Evolutionary conservation across 1,140 invertebrate species (phyloP), one percentile per base, ranked within the genome.

Genomic region (Cyphomyrmex costatus): DNA sequence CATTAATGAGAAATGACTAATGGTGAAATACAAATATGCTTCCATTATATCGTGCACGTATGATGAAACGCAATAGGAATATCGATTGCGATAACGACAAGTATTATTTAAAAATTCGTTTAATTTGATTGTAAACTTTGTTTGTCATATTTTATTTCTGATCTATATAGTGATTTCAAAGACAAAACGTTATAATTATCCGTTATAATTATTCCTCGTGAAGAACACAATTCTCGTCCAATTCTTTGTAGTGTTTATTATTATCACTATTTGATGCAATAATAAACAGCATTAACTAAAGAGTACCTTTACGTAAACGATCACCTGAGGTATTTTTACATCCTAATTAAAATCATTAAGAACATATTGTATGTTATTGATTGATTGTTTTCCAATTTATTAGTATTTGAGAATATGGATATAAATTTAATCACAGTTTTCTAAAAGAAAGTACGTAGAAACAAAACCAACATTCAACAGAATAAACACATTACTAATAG

Each of bases 1-100:
- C 46, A 33, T 74, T 83, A 74, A 74, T 74, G 79, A 24, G 68
- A 74, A 61, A 83, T 61, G 68, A 74, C 27, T 83, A 74, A 83
- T 74, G 36, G 68, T 30, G 68, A 73, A 46, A 83, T 83, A 74
- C 42, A 82, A 82, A 73, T 60, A 73, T 14, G 19, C 66, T 58
- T 30, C 16, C 51, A 83, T 83, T 60, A 33, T 60, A 73, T 60
- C 68, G 24, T 27, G 10, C n/a, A 2, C 5, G 19, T 53, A 46
- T 21, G 66, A 19, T 33, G 24, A 56, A 73, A 65, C 33, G 10
- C 24, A 33, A 16, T 27, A 74, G 58, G 53, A 61, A 46, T 74
- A 61, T 60, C 33, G 68, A 80, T 80, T 79, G n/a, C 78, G 51
- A 14, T 56, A 80, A 46, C 79, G 66, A 60, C 33, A 53, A 58